Percentiles rank a stretch among this genome's conserved stretches.
These are phyloP conservation scores for Dendroctonus ponderosae DNA, from an alignment of 1,140 invertebrate species.

Conservation along the genomic window DNA sequence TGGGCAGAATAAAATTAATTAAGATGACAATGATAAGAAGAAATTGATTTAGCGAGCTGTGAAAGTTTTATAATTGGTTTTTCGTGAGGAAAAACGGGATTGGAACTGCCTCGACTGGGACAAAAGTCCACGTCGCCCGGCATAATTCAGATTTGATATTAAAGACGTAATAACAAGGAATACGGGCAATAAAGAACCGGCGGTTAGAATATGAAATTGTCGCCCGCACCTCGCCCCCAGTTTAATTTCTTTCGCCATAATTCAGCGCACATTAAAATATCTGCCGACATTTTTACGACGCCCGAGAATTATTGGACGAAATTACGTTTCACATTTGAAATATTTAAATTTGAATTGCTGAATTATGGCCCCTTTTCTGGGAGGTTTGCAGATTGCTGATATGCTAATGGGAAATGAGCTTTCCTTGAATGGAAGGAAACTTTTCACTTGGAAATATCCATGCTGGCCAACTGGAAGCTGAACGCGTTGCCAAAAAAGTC, in stretches of 20 bases:
- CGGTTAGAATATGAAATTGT: conserved; percentile 47
- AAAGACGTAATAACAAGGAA: conserved; percentile 47
- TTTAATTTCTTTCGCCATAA: conserved; percentile 50
- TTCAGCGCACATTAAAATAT: conserved; percentile 48
- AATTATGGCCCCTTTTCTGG: conserved; percentile 38
- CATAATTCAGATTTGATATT: conserved; percentile 47
- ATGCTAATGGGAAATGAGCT: too few species aligned
- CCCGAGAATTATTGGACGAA: conserved; percentile 45
- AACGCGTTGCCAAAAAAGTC: too few species aligned
- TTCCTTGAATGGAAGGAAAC: conserved; percentile 8
- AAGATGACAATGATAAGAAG: too few species aligned
- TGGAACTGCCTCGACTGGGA: too few species aligned
- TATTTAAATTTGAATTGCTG: conserved; percentile 48
- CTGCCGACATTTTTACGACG: conserved; percentile 48
- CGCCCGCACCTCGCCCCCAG: conserved; percentile 39
- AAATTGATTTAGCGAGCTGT: too few species aligned
- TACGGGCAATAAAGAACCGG: conserved; percentile 45
- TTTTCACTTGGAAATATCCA: too few species aligned
- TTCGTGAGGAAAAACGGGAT: too few species aligned
- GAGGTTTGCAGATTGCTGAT: conserved; percentile 38
- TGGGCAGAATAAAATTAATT: too few species aligned
- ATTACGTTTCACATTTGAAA: conserved; percentile 48
- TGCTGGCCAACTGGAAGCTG: too few species aligned
- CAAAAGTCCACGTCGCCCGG: too few species aligned
- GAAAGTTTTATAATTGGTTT: too few species aligned